Evolutionary conservation across 2,888 invertebrate species (phyloP).

Genomic region (Troides aeacus): DNA sequence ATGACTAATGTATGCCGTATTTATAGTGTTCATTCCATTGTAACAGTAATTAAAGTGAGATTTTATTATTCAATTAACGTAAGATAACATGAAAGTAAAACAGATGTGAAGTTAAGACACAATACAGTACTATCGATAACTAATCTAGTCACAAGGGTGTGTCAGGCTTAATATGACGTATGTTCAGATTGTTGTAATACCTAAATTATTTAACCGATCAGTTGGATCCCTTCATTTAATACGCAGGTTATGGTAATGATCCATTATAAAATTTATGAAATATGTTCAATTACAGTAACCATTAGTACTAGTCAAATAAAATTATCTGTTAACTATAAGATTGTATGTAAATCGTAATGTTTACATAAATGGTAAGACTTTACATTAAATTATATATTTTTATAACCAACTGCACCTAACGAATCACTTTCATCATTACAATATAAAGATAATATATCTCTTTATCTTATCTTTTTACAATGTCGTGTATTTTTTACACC

Average conservation of each 20-base stretch:
- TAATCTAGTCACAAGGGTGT: neutral
- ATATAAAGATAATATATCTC: too few relatives aligned
- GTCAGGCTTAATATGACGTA: constrained; percentile 1
- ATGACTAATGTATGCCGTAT: neutral
- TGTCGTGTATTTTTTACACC: neutral
- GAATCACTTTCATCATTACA: too few relatives aligned
- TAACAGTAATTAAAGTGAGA: neutral
- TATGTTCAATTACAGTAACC: neutral
- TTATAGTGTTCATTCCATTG: neutral
- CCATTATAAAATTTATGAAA: neutral
- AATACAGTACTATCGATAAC: neutral
- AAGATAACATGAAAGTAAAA: neutral
- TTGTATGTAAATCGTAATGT: too few relatives aligned
- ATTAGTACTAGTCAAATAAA: neutral
- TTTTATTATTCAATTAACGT: neutral
- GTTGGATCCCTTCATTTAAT: neutral
- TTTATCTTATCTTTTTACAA: too few relatives aligned
- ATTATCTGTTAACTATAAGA: too few relatives aligned
- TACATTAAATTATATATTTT: too few relatives aligned
- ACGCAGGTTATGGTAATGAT: neutral
- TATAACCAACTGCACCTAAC: too few relatives aligned
- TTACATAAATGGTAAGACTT: too few relatives aligned
- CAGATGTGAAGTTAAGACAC: too few relatives aligned
- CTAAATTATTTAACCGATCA: neutral
- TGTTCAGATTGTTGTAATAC: neutral